Conservation (phyloP, 2,113 vertebrate genomes). For the Setophaga kirtlandii region DNA sequence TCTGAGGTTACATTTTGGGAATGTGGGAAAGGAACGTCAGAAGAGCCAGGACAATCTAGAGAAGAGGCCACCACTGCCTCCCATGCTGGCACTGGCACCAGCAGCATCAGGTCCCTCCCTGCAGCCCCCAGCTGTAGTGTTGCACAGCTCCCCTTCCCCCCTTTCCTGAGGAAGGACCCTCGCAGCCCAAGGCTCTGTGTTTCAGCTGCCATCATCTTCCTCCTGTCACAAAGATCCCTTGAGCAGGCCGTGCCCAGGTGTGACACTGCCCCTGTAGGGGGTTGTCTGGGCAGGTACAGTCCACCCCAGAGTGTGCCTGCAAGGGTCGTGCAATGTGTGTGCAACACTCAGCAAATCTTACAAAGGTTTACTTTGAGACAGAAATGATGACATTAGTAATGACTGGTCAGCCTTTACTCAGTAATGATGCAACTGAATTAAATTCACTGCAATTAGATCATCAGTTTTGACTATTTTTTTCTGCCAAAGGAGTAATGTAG, state of each 20-base stretch:
- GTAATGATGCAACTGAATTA: not conserved
- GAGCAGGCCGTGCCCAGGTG: accelerated
- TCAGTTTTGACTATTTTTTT: not conserved
- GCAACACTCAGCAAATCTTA: not conserved
- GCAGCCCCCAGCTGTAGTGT: not conserved
- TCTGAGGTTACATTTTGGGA: not conserved
- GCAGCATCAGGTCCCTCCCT: not conserved
- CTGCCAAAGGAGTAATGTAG: not conserved
- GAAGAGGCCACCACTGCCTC: not conserved
- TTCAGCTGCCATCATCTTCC: not conserved
- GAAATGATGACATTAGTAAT: not conserved
- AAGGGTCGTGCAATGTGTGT: accelerated
- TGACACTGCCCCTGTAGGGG: accelerated
- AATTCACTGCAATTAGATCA: not conserved
- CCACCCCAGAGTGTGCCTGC: accelerated
- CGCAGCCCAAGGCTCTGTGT: not conserved
- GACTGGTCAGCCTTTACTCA: not conserved
- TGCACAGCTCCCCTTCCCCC: not conserved
- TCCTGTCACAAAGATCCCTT: not conserved
- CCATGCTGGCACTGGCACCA: not conserved
- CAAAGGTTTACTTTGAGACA: not conserved
- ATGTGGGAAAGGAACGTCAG: not conserved
- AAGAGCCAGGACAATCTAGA: not conserved
- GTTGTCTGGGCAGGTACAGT: not conserved
- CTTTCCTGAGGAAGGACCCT: not conserved